phyloP scores from a whole-genome alignment of 2,888 invertebrate species.

The Patella pellucida region DNA sequence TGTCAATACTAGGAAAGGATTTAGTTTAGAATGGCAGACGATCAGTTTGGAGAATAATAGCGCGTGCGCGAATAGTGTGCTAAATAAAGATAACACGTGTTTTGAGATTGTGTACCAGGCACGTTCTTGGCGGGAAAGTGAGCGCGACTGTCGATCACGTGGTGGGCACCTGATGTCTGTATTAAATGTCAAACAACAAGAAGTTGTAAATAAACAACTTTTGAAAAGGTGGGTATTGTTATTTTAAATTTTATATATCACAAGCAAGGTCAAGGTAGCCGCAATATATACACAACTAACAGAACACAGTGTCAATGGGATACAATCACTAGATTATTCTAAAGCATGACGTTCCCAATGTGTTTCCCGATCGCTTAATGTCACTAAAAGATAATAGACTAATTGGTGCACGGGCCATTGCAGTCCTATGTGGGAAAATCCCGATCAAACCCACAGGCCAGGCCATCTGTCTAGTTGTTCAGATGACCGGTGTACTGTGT shows the following conservation, averaged over 20 bases:
- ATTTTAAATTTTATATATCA: neutral
- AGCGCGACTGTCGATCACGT: constrained; percentile 38
- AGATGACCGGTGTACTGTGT: no score
- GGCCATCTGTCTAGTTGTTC: no score
- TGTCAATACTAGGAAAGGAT: constrained; percentile 36
- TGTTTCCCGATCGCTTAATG: no score
- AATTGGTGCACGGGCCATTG: no score
- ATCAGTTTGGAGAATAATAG: constrained; percentile 18
- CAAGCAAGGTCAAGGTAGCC: no score
- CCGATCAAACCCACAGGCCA: no score
- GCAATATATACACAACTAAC: no score
- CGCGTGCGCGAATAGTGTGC: constrained; percentile 29
- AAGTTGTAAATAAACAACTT: constrained; percentile 32
- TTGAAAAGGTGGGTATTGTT: constrained; percentile 33
- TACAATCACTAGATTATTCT: no score
- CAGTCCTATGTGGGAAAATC: no score
- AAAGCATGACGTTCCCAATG: no score
- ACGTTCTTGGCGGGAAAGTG: constrained; percentile 41
- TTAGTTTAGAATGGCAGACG: constrained; percentile 41
- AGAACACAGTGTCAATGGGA: no score
- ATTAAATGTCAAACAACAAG: constrained; percentile 32
- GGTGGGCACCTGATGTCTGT: constrained; percentile 44
- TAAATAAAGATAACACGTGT: constrained; percentile 32
- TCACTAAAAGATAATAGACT: no score
- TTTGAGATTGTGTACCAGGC: constrained; percentile 37